A percentile compares a stretch with the other conserved stretches of the same genome.
Evolutionary conservation across 2,888 invertebrate genomes (phyloP).

Genomic region (Tiliacea citrago): DNA sequence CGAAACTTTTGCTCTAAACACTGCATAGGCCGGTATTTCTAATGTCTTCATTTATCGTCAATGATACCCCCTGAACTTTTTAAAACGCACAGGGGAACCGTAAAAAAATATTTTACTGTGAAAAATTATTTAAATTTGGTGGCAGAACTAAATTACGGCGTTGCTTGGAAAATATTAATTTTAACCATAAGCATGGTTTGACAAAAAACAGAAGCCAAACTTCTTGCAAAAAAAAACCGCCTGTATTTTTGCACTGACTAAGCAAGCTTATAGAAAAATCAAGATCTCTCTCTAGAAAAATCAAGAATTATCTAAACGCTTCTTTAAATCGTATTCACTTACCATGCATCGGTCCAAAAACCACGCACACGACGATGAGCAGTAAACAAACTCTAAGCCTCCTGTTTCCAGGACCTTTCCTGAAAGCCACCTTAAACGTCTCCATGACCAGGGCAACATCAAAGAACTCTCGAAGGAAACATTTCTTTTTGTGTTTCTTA

Average conservation of each 20-base stretch:
- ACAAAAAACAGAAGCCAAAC: background rate
- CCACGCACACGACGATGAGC: conserved; percentile 95
- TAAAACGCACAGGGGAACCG: conserved; percentile 59
- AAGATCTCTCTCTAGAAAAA: no score
- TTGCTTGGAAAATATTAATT: conserved; percentile 33
- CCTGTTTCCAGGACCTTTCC: conserved; percentile 93
- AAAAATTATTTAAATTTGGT: conserved; percentile 71
- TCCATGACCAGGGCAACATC: conserved; percentile 93
- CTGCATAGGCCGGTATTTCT: conserved; percentile 31
- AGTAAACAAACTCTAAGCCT: conserved; percentile 93
- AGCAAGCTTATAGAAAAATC: background rate
- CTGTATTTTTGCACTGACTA: background rate
- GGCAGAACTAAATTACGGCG: conserved; percentile 46
- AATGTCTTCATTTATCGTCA: conserved; percentile 47
- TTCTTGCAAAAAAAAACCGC: background rate
- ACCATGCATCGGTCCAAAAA: conserved; percentile 96
- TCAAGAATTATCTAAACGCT: no score
- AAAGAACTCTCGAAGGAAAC: conserved; percentile 93
- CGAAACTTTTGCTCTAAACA: conserved; percentile 1
- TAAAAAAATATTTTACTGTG: conserved; percentile 67
- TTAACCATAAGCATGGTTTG: background rate
- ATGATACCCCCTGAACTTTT: conserved; percentile 60
- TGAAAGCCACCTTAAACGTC: conserved; percentile 95
- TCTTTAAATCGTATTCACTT: conserved; percentile 70
- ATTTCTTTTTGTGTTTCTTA: conserved; percentile 64